phyloP scores from a whole-genome alignment of 2,888 invertebrate species.

The Drosophila infuscata region DNA sequence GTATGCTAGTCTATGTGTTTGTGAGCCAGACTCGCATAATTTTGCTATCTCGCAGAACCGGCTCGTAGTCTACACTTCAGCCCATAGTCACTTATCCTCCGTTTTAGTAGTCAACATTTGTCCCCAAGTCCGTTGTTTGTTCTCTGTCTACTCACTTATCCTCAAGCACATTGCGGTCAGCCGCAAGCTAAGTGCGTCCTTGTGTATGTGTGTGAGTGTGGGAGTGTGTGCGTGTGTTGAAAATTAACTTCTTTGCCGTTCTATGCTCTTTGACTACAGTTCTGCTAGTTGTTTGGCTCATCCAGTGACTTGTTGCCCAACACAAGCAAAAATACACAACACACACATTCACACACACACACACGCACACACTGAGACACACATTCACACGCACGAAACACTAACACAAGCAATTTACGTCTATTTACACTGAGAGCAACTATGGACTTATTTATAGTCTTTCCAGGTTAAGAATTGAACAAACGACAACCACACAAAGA shows the following conservation, averaged over 20 bases:
- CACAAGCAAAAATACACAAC: not conserved
- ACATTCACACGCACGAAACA: not conserved
- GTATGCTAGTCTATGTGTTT: slow-evolving; percentile 9
- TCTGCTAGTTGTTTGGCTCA: slow-evolving; percentile 32
- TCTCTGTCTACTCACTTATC: slow-evolving; percentile 30
- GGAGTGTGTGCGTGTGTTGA: slow-evolving; percentile 41
- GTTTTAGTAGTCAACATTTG: slow-evolving; percentile 13
- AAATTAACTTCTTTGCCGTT: slow-evolving; percentile 69
- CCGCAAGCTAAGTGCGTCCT: slow-evolving; percentile 50
- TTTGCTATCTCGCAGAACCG: slow-evolving; percentile 25
- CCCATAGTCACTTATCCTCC: slow-evolving; percentile 13
- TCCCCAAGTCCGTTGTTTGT: slow-evolving; percentile 15
- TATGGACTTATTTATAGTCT: not conserved
- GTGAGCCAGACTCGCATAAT: slow-evolving; percentile 10
- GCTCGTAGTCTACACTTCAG: slow-evolving; percentile 15
- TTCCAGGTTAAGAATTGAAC: not conserved
- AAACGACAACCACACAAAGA: not conserved
- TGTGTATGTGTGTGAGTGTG: slow-evolving; percentile 3
- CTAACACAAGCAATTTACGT: not conserved
- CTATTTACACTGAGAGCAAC: slow-evolving; percentile 16
- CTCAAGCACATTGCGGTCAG: slow-evolving; percentile 60
- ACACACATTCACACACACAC: not conserved
- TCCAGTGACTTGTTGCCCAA: slow-evolving; percentile 28
- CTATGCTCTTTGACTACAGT: slow-evolving; percentile 42
- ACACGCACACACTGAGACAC: not conserved